Percentiles rank a stretch among this genome's conserved stretches.
These are phyloP conservation scores for Tyto alba DNA, from an alignment of 2,113 vertebrate species.

Conservation along the genomic window DNA sequence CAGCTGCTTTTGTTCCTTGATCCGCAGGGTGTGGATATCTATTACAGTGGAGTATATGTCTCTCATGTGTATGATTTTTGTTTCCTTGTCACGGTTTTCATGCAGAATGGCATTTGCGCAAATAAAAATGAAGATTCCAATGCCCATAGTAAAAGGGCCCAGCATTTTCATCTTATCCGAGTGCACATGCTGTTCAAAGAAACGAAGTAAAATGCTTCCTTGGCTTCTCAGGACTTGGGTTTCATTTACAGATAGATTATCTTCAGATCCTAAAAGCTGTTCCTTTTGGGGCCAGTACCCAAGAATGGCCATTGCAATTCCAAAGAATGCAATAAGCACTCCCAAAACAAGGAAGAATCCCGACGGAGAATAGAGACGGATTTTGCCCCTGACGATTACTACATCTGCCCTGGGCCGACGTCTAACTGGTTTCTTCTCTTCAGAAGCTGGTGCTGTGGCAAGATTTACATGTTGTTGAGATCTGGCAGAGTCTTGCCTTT, in stretches of 20 bases:
- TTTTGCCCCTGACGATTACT: conserved; percentile 90
- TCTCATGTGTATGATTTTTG: conserved; percentile 99
- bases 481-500: conserved; percentile 93
- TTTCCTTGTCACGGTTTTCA: conserved; percentile 96
- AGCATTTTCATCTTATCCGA: conserved; percentile 98
- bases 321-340: conserved; percentile 84
- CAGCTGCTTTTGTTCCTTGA: conserved; percentile 85
- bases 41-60: conserved; percentile 99
- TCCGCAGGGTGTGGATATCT: conserved; percentile 89
- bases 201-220: conserved; percentile 78
- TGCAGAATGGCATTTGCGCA: conserved; percentile 97
- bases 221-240: conserved; percentile 64
- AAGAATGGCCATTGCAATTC: conserved; percentile 94
- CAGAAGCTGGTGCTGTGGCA: conserved; percentile 49
- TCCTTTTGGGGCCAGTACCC: conserved; percentile 95
- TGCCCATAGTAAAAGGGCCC: conserved; percentile 98
- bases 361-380: conserved; percentile 92
- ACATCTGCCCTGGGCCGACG: conserved; percentile 87
- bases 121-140: conserved; percentile 98
- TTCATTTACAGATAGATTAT: conserved; percentile 63
- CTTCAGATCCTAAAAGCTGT: conserved; percentile 52
- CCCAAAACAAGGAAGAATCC: conserved; percentile 95
- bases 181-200: conserved; percentile 91
- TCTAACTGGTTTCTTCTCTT: conserved; percentile 77
- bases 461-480: conserved; percentile 84